phyloP scores from a whole-genome alignment of 2,888 invertebrate genomes.

The Mactromeris polynyma region DNA sequence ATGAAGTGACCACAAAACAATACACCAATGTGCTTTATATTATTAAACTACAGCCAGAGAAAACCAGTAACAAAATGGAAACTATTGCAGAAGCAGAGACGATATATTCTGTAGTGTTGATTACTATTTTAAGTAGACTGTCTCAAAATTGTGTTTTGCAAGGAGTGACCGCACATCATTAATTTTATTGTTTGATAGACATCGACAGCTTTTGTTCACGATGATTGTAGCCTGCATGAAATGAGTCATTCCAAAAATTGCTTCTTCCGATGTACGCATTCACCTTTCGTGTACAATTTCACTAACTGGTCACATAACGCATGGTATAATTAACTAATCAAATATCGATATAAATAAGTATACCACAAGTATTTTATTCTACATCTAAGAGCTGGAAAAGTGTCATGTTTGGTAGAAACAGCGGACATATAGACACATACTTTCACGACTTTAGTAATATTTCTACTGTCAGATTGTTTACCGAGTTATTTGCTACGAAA shows the following conservation, averaged over 20 bases:
- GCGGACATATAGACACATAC: not conserved
- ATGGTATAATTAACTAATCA: not conserved
- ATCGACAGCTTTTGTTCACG: too few relatives aligned
- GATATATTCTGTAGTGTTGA: too few relatives aligned
- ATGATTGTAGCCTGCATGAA: not conserved
- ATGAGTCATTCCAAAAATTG: not conserved
- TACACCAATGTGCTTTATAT: too few relatives aligned
- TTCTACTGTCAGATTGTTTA: not conserved
- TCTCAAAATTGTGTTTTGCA: too few relatives aligned
- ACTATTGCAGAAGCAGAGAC: too few relatives aligned
- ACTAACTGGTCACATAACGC: not conserved
- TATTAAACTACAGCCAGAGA: too few relatives aligned
- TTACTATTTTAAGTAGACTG: too few relatives aligned
- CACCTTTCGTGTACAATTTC: not conserved
- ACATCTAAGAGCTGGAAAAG: not conserved
- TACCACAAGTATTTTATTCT: not conserved
- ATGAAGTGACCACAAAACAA: too few relatives aligned
- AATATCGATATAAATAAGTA: not conserved
- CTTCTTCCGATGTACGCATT: not conserved
- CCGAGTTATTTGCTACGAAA: not conserved
- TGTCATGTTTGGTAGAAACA: conserved; percentile 14
- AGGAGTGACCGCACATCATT: too few relatives aligned
- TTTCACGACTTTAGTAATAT: not conserved
- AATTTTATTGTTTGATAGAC: too few relatives aligned
- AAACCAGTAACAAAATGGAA: too few relatives aligned